phyloP scores from a whole-genome alignment of 2,113 vertebrate species.

The Shinisaurus crocodilurus region DNA sequence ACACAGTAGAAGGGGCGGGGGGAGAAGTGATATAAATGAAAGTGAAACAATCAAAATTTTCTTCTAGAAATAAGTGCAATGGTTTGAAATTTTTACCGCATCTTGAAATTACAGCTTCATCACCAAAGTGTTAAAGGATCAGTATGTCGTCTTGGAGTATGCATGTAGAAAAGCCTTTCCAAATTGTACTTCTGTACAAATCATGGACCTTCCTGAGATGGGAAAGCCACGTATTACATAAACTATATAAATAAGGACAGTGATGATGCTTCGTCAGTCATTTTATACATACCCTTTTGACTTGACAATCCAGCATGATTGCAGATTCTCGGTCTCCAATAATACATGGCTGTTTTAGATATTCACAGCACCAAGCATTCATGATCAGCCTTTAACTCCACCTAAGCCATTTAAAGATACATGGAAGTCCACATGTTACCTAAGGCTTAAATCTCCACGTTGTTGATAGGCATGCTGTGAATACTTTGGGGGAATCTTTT shows the following conservation, averaged over 20 bases:
- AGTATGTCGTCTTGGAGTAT: constrained; percentile 53
- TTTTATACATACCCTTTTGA: constrained; percentile 56
- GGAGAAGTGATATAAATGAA: constrained; percentile 70
- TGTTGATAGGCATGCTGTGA: constrained; percentile 46
- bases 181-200: background rate
- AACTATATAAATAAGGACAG: constrained; percentile 48
- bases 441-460: accelerated
- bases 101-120: constrained; percentile 69
- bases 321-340: constrained; percentile 34
- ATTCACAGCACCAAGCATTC: constrained; percentile 38
- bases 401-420: constrained; percentile 26
- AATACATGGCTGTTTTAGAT: constrained; percentile 28
- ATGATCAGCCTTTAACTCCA: constrained; percentile 4
- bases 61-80: constrained; percentile 71
- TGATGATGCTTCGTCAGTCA: constrained; percentile 34
- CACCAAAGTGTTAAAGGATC: constrained; percentile 59
- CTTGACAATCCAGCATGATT: constrained; percentile 42
- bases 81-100: constrained; percentile 75
- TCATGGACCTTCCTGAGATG: accelerated
- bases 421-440: background rate
- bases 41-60: constrained; percentile 77
- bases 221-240: constrained; percentile 23
- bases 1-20: constrained; percentile 33
- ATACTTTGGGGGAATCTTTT: constrained; percentile 37
- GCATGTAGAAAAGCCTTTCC: constrained; percentile 44